These are phyloP conservation scores for Tragelaphus scriptus DNA, from an alignment of 2,113 vertebrate genomes.

Conservation along the genomic window DNA sequence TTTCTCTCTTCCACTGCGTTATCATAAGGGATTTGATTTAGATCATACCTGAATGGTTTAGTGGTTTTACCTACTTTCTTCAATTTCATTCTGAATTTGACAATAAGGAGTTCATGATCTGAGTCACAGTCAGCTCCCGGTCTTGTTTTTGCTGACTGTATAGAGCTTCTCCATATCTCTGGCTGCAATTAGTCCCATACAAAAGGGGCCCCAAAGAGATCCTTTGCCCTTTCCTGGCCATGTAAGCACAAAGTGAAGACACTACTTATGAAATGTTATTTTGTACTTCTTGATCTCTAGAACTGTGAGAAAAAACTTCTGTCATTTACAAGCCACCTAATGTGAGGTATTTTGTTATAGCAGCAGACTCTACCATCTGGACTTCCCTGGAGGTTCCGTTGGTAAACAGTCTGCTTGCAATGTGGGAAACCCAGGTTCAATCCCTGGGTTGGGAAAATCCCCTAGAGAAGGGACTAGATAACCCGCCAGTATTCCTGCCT, in stretches of 20 bases:
- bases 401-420: not conserved
- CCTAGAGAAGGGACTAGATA: not conserved
- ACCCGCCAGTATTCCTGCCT: not conserved
- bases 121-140: too few species aligned
- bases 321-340: not conserved
- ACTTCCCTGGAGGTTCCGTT: not conserved
- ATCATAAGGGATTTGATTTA: too few species aligned
- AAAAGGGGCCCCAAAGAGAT: not conserved
- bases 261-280: not conserved
- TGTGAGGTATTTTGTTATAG: not conserved
- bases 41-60: too few species aligned
- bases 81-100: too few species aligned
- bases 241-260: not conserved
- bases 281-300: not conserved
- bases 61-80: too few species aligned
- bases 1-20: too few species aligned
- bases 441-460: not conserved
- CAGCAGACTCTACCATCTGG: not conserved
- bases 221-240: not conserved
- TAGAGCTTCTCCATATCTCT: too few species aligned
- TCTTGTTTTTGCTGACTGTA: too few species aligned
- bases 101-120: too few species aligned
- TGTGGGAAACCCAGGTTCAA: not conserved
- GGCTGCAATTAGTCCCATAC: not conserved
- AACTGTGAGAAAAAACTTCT: not conserved